Evolutionary conservation across 2,888 invertebrate genomes (phyloP), one percentile per base, ranked within the genome.

Genomic region (Lumbricus terrestris): DNA sequence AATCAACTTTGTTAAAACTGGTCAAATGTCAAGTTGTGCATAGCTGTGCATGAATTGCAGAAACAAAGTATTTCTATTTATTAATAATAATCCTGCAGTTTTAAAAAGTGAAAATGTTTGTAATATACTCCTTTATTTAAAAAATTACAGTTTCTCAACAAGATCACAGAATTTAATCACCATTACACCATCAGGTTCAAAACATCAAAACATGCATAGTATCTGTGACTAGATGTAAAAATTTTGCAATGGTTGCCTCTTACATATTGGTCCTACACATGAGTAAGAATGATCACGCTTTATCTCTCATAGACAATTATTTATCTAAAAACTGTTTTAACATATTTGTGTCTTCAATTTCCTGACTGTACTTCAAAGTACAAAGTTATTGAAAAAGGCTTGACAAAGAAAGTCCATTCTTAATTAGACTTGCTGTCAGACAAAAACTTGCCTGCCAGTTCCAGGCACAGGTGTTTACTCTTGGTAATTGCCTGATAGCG

Each of bases 391-490:
- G 0, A 47, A 18, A 47, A 47, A 47, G 18, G n/a, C 29, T n/a
- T 69, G 69, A 69, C 29, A 54, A 54, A 54, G 16, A 47, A 20
- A 47, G 47, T 23, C 47, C 23, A 23, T 47, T 47, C 47, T 47
- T 47, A 47, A 47, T 47, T 13, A 69, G 69, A 69, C 13, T 69
- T 47, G 69, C 4, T n/a, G 69, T n/a, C n/a, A n/a, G 69, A n/a
- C 69, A 69, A 6, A 29, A 16, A 91, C 92, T 91, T 91, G 94
- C 94, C 93, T 92, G 94, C 94, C 20, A 94, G 91, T 33, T 92
- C 91, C 91, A 94, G 92, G 90, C 93, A 93, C 20, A 95, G 91
- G 90, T 94, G 93, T 54, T 94, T 93, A n/a, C 40, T 47, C 93
- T 93, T 93, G 23, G 92, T 91, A 90, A 93, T 91, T 69, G 94